These are phyloP conservation scores for Trissolcus brochymenae DNA, from an alignment of 2,888 invertebrate genomes.

Conservation along the genomic window DNA sequence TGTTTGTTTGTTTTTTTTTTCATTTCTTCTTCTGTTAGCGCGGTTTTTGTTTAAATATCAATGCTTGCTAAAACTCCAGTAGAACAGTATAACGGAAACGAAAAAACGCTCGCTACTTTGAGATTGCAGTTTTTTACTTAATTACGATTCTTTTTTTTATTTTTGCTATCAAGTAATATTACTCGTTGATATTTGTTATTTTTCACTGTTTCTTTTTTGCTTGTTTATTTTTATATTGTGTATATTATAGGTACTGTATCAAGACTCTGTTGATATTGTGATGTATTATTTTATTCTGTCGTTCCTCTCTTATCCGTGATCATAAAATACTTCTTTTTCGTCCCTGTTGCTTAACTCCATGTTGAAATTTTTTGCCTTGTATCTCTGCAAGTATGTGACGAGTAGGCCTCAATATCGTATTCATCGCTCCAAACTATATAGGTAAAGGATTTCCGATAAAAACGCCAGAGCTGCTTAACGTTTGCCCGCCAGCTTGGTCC, in stretches of 20 bases:
- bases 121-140: conserved; percentile 48
- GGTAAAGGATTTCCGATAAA: conserved; percentile 10
- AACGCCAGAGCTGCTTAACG: conserved; percentile 25
- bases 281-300: conserved; percentile 36
- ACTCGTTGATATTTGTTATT: conserved; percentile 53
- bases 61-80: conserved; percentile 50
- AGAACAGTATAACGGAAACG: conserved; percentile 44
- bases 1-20: background rate
- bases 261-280: conserved; percentile 53
- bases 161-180: conserved; percentile 46
- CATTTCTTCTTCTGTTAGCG: too few relatives aligned
- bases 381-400: conserved; percentile 12
- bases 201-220: conserved; percentile 19
- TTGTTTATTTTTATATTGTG: conserved; percentile 40
- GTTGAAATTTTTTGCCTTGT: background rate
- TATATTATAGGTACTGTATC: conserved; percentile 54
- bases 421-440: conserved; percentile 16
- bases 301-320: conserved; percentile 12
- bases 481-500: conserved; percentile 34
- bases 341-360: too few relatives aligned
- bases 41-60: background rate
- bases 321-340: background rate
- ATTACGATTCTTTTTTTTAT: conserved; percentile 2
- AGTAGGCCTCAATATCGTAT: conserved; percentile 48
- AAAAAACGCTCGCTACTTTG: conserved; percentile 41